Evolutionary conservation across 2,797 vertebrate genomes (phyloP), one percentile per base, ranked within the genome.

Genomic region (Lacerta viridis): DNA sequence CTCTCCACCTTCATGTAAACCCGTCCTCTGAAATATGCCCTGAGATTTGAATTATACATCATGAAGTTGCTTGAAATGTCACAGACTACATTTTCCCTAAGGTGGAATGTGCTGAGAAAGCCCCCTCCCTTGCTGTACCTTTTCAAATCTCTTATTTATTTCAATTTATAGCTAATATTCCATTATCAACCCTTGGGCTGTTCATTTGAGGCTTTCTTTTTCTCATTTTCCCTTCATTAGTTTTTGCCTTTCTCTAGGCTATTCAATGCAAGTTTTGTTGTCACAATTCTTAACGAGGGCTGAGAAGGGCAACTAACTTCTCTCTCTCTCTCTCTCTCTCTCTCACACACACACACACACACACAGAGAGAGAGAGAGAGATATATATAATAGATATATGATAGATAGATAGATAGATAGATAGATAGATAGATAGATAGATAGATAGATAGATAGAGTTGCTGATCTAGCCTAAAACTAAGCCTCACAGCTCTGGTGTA

Each of bases 31-130:
- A 69, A 69, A 29, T n/a, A n/a, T n/a, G 87, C 86, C 93, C 83
- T 66, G 76, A 84, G 92, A 89, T 41, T 27, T 55, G 85, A 88
- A 86, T 59, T 86, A 81, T 88, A 92, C 90, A 74, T 92, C 91
- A 93, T n/a, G 90, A 75, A 83, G 71, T 85, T 87, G 72, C 81
- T 86, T 64, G 36, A 90, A 91, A 91, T 64, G 83, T 90, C 88
- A 64, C 82, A 41, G 76, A 89, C 46, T 77, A n/a, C 8, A 71
- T 91, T 89, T 91, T 90, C 84, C 87, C 10, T 13, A 69, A 69
- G 68, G 13, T 29, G 29, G 29, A 69, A 66, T 66, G 20, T 66
- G 64, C 7, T 66, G 20, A 8, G 23, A 66, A 66, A 66, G 64
- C 25, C 36, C 79, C 41, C 41, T 90, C 46, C 87, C 43, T 41